Base-by-base conservation (phyloP, 2,888 invertebrate species). In the Polymixis flavicincta region DNA sequence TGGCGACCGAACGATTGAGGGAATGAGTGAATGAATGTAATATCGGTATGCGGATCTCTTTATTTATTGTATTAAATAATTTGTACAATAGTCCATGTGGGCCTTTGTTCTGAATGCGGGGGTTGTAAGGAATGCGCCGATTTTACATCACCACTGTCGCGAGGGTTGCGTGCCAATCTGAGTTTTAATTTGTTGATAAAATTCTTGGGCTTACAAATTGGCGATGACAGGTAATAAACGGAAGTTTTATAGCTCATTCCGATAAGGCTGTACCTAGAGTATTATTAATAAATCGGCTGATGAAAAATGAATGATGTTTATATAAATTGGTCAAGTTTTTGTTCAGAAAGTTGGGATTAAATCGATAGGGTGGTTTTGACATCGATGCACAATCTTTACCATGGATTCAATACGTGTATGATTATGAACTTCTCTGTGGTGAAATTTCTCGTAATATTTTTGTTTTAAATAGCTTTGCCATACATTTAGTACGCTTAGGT, bases 31-130 rank as follows among this genome's bases (percentile, higher is more conserved):
- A 89, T 91, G 91, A 92, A 88, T 89, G 92, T 93, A 93, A 92
- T 95, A 96, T 96, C 95, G 91, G 90, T 86, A 85, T 90, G 94
- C 96, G 94, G 95, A 96, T 96, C 96, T 95, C 90, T 93, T 90
- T 87, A 88, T 94, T 92, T 93, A 93, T 93, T 94, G 92, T 94
- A 91, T 93, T 93, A 93, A 93, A 93, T 92, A 90, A 85, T 92
- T 92, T 92, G 84, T 91, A 94, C 93, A 94, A 94, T 92, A 90
- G 83, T 89, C 87, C 88, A 89, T 92, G 91, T 82, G 89, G 86
- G 87, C 89, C n/a, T 93, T 92, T 92, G 92, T 92, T 89, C 90
- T 86, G 83, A 88, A 89, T 92, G 94, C 93, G 94, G 94, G 95
- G 95, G 94, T 89, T 83, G 87, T 67, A 66, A 88, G 92, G 90